A percentile compares a stretch with the other conserved stretches of the same genome.
phyloP scores from a whole-genome alignment of 2,797 vertebrate genomes.

The Notoglanidium macrostoma region DNA sequence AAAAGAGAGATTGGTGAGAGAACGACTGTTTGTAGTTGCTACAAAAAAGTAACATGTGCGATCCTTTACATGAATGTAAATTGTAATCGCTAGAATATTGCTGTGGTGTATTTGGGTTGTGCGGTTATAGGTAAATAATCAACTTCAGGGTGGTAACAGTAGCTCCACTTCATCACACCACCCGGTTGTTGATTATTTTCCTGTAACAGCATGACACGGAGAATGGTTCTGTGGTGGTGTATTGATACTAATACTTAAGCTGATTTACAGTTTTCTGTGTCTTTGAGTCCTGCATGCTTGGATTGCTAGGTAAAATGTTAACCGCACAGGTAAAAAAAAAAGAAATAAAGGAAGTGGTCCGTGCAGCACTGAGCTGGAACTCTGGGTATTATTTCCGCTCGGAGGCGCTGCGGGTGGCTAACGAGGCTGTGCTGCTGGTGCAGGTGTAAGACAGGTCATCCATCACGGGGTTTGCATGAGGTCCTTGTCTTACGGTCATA shows the following conservation, averaged over 20 bases:
- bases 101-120: neutral
- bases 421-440: constrained; percentile 1
- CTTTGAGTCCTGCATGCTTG: neutral
- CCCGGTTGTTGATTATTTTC: neutral
- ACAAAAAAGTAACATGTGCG: neutral
- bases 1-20: too few species aligned
- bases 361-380: neutral
- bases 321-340: neutral
- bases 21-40: too few species aligned
- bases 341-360: neutral
- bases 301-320: neutral
- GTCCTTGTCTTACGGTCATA: constrained; percentile 15
- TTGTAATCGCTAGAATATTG: neutral
- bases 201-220: neutral
- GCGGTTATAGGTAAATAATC: neutral
- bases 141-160: neutral
- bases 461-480: constrained; percentile 14
- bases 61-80: neutral
- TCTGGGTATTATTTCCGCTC: neutral
- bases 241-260: neutral
- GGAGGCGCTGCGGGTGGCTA: constrained; percentile 8
- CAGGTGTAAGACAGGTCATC: constrained; percentile 19
- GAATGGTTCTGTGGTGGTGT: neutral
- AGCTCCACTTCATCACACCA: neutral
- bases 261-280: neutral